Evolutionary conservation across 2,888 invertebrate genomes (phyloP).

Genomic region (Brachynemurus nebulosus): DNA sequence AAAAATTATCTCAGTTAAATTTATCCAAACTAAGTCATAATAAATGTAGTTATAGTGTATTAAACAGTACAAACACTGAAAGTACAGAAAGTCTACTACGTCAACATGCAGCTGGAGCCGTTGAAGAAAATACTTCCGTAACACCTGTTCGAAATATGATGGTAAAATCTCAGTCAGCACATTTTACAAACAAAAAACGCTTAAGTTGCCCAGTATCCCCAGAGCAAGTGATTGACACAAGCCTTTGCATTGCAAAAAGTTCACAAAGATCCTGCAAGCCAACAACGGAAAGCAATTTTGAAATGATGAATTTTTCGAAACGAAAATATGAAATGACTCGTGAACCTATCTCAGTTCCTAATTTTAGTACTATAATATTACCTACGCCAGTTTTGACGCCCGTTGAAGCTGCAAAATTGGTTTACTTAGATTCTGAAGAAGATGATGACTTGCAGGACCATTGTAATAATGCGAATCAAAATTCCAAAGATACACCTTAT

Average conservation of each 20-base stretch:
- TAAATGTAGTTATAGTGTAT: conserved; percentile 56
- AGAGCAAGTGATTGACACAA: conserved; percentile 5
- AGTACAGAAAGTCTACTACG: conserved; percentile 48
- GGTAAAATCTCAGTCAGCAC: conserved; percentile 44
- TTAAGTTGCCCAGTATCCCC: conserved; percentile 26
- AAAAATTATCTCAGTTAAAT: conserved; percentile 56
- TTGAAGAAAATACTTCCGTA: conserved; percentile 21
- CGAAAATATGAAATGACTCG: conserved; percentile 34
- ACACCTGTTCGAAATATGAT: conserved; percentile 27
- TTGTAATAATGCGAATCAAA: conserved; percentile 24
- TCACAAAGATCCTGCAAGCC: conserved; percentile 13
- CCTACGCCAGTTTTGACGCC: conserved; percentile 53
- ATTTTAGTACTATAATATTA: conserved; percentile 48
- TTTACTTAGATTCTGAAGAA: conserved; percentile 51
- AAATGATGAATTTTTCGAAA: conserved; percentile 19
- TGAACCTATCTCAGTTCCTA: conserved; percentile 61
- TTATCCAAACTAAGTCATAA: conserved; percentile 46
- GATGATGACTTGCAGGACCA: conserved; percentile 27
- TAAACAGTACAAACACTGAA: conserved; percentile 44
- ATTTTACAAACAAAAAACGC: conserved; percentile 38
- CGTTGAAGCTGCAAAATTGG: conserved; percentile 50
- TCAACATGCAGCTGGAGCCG: conserved; percentile 23
- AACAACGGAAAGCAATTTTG: conserved; percentile 16
- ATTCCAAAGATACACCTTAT: conserved; percentile 27
- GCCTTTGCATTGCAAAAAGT: conserved; percentile 7